Evolutionary conservation across 2,113 vertebrate genomes (phyloP).

Genomic region (Microcebus griseorufus): DNA sequence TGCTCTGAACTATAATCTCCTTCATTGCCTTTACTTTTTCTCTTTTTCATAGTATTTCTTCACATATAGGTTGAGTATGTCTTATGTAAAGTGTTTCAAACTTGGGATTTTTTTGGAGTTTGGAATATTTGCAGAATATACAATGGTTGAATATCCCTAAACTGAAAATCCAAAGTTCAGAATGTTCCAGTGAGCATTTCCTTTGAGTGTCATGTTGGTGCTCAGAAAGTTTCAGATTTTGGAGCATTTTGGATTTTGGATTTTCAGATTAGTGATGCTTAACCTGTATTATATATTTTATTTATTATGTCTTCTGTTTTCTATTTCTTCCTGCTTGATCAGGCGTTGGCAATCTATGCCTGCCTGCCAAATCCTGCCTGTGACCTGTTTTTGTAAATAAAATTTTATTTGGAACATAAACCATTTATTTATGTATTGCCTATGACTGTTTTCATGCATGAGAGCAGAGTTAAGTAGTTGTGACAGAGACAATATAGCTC

Average conservation of each 20-base stretch:
- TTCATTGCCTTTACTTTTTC: not conserved
- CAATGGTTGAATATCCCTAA: not conserved
- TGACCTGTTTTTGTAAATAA: not conserved
- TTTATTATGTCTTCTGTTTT: not conserved
- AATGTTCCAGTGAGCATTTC: not conserved
- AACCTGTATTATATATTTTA: not conserved
- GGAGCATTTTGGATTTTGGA: not conserved
- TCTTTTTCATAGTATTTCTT: not conserved
- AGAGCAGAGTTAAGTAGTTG: conserved; percentile 11
- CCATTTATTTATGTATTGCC: not conserved
- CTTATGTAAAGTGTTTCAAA: not conserved
- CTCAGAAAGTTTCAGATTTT: not conserved
- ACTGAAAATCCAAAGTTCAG: not conserved
- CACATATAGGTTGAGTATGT: not conserved
- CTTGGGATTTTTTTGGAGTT: not conserved
- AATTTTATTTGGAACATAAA: not conserved
- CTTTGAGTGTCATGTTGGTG: not conserved
- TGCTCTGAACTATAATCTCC: not conserved
- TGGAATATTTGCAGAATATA: not conserved
- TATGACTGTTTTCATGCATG: not conserved
- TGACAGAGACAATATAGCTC: not conserved
- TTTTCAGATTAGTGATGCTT: not conserved
- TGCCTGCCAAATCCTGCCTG: not conserved
- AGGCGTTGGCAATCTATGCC: not conserved
- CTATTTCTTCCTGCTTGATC: not conserved